phyloP scores from a whole-genome alignment of 2,113 vertebrate genomes.

The Hippocampus comes region DNA sequence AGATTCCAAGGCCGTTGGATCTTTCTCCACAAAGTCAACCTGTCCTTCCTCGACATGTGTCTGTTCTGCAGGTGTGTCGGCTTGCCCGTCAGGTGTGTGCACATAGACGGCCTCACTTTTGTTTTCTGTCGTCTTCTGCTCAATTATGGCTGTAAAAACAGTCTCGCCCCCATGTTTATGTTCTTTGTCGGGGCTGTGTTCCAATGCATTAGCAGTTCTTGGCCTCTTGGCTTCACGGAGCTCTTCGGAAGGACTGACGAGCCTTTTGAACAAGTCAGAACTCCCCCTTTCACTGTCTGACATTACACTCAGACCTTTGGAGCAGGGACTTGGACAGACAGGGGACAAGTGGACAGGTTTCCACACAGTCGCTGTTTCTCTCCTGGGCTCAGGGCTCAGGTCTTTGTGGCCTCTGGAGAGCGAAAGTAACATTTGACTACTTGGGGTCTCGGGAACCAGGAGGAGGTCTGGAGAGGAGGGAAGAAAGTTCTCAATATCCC shows the following conservation, averaged over 20 bases:
- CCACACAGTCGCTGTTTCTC: background rate
- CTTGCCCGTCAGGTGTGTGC: constrained; percentile 1
- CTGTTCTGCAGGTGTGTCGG: background rate
- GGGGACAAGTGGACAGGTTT: constrained; percentile 43
- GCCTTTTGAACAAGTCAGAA: constrained; percentile 55
- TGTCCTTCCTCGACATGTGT: background rate
- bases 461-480: constrained; percentile 50
- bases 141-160: constrained; percentile 38
- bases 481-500: constrained; percentile 51
- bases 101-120: background rate
- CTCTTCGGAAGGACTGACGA: constrained; percentile 55
- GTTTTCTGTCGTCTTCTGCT: constrained; percentile 14
- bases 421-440: constrained; percentile 52
- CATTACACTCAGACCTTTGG: constrained; percentile 35
- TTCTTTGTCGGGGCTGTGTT: background rate
- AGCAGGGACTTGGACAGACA: constrained; percentile 48
- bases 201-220: constrained; percentile 25
- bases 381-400: background rate
- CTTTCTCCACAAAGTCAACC: background rate
- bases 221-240: constrained; percentile 54
- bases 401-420: background rate
- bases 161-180: constrained; percentile 11
- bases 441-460: constrained; percentile 71
- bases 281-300: constrained; percentile 15
- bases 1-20: background rate